Percentiles rank a stretch among this genome's conserved stretches.
Conservation (phyloP, 2,888 invertebrate genomes). For the Adelognathus sp. region DNA sequence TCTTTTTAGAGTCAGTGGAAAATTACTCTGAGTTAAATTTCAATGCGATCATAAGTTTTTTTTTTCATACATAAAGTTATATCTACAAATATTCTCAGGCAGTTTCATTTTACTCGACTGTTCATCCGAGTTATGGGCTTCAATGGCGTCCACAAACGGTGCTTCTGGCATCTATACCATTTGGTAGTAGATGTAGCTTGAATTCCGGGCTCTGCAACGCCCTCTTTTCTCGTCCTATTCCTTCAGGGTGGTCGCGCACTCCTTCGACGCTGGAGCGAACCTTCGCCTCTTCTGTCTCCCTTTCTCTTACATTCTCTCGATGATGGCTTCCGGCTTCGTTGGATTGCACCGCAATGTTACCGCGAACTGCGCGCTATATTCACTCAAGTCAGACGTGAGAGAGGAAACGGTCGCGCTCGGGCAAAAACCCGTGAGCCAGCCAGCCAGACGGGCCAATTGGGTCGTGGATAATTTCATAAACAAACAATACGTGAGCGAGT, state of each 20-base stretch:
- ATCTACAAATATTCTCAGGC: not conserved
- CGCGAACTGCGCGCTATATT: conserved; percentile 1
- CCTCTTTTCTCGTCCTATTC: conserved; percentile 26
- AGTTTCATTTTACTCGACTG: conserved; percentile 8
- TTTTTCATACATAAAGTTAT: not conserved
- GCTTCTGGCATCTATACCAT: not conserved
- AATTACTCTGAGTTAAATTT: not conserved
- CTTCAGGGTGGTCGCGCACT: conserved; percentile 14
- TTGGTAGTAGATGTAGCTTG: not conserved
- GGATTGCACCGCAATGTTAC: conserved; percentile 64
- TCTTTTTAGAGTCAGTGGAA: not conserved
- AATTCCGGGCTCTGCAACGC: not conserved
- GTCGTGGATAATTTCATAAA: conserved; percentile 74
- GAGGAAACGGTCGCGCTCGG: conserved; percentile 10
- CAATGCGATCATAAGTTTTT: not conserved
- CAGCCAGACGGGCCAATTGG: conserved; percentile 71
- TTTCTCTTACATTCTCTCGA: conserved; percentile 42
- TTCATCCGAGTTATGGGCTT: conserved; percentile 22
- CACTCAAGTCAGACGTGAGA: not conserved
- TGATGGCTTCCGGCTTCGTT: conserved; percentile 50
- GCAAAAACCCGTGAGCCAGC: conserved; percentile 35
- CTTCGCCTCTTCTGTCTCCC: conserved; percentile 5
- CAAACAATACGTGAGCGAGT: conserved; percentile 68
- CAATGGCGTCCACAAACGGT: not conserved
- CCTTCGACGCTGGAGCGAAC: conserved; percentile 9